Evolutionary conservation across 2,113 vertebrate species (phyloP), one percentile per base, ranked within the genome.

Genomic region (Laticauda colubrina): DNA sequence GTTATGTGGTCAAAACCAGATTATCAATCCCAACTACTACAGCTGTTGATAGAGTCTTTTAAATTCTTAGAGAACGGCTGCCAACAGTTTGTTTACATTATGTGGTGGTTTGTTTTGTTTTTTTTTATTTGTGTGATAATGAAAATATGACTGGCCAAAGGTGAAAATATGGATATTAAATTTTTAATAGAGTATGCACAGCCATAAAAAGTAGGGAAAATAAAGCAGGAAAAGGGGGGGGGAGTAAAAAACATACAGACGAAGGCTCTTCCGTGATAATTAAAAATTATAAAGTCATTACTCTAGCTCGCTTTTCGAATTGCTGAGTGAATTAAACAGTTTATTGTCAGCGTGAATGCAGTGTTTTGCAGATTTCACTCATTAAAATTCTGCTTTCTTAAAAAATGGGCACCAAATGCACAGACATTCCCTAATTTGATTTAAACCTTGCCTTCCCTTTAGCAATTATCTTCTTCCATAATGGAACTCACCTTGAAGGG

Each of bases 241-340:
- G 5, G 45, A 39, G 61, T n/a, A 5, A 69, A 92, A 85, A 93
- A 89, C 89, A 87, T 48, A 87, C 93, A 86, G 55, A 93, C 93
- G 95, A 93, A 89, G 94, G 15, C 93, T 94, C 90, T 85, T 92
- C 92, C 15, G 0, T 21, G 43, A 88, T 95, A 93, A 96, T 96
- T 96, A 96, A 96, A 96, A 93, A 96, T 97, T 95, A 96, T 94
- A 91, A 96, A 96, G 96, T 95, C 96, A 89, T 96, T 96, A 90
- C 96, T 96, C 96, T 96, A 91, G 87, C 96, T 95, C 85, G 93
- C 94, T 90, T 94, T 94, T 92, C 93, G 96, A 97, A 93, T 91
- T 94, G 88, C 93, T 51, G 95, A 86, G 86, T 91, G 94, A 95
- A 96, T 95, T 94, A 91, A 95, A 94, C 91, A 88, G 90, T 94